These are phyloP conservation scores for Drosophila biarmipes DNA, from an alignment of 1,140 invertebrate genomes.

Conservation along the genomic window DNA sequence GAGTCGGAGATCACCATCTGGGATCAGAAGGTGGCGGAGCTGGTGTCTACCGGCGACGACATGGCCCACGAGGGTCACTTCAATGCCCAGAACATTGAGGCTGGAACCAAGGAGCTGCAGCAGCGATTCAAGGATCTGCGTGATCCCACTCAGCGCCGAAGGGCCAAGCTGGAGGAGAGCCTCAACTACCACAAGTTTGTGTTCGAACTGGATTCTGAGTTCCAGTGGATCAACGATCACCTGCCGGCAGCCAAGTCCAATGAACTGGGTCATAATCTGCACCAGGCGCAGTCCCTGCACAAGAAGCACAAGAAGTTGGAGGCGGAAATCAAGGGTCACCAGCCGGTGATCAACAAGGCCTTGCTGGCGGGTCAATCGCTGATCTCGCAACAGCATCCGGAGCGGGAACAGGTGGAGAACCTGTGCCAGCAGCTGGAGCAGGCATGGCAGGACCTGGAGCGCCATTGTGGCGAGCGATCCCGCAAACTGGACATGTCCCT, in stretches of 20 bases:
- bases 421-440: conserved; percentile 88
- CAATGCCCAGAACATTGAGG: conserved; percentile 93
- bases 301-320: conserved; percentile 98
- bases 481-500: conserved; percentile 93
- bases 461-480: conserved; percentile 89
- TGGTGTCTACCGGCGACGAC: conserved; percentile 92
- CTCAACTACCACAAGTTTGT: conserved; percentile 94
- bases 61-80: conserved; percentile 97
- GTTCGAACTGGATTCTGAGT: conserved; percentile 96
- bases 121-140: conserved; percentile 87
- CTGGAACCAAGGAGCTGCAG: conserved; percentile 91
- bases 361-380: conserved; percentile 90
- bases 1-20: conserved; percentile 93
- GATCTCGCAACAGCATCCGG: conserved; percentile 90
- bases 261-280: conserved; percentile 91
- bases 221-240: conserved; percentile 98
- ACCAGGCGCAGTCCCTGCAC: conserved; percentile 95
- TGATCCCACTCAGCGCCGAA: conserved; percentile 88
- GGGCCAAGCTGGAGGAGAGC: conserved; percentile 94
- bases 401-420: conserved; percentile 89
- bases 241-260: conserved; percentile 91
- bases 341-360: conserved; percentile 92
- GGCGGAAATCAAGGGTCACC: conserved; percentile 93
- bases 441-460: conserved; percentile 89
- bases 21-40: conserved; percentile 90